Percentiles rank a stretch among this genome's conserved stretches.
Evolutionary conservation across 2,113 vertebrate genomes (phyloP).

Genomic region (Percina caprodes): DNA sequence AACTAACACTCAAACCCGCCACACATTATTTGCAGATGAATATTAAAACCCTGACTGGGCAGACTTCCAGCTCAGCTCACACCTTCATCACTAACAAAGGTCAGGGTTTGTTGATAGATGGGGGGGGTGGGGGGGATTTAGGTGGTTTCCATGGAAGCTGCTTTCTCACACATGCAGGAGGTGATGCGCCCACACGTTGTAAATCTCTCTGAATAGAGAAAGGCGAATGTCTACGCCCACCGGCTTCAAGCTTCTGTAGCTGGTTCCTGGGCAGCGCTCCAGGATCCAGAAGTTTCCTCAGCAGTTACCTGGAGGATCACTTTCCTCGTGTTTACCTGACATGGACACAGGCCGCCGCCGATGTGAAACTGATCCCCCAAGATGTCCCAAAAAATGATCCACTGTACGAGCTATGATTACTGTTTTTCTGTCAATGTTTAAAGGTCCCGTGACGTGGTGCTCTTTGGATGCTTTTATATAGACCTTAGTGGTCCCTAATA

Average conservation of each 20-base stretch:
- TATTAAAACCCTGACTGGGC: slow-evolving; percentile 2
- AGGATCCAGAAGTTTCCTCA: slow-evolving; percentile 17
- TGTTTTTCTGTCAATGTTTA: neutral
- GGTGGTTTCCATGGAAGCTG: slow-evolving; percentile 65
- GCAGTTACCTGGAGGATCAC: neutral
- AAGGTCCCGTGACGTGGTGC: too few relatives aligned
- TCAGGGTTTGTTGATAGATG: neutral
- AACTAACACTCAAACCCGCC: neutral
- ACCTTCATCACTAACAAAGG: slow-evolving; percentile 29
- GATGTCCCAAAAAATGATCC: neutral
- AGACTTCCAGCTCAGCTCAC: slow-evolving; percentile 23
- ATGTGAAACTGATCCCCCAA: neutral
- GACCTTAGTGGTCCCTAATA: too few relatives aligned
- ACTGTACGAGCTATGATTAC: neutral
- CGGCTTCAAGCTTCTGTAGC: slow-evolving; percentile 29
- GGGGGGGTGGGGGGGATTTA: slow-evolving; percentile 1
- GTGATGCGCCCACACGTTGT: slow-evolving; percentile 51
- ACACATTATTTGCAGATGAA: slow-evolving; percentile 16
- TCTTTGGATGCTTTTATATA: too few relatives aligned
- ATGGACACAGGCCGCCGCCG: neutral
- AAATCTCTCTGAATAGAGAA: slow-evolving; percentile 1
- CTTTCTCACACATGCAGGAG: slow-evolving; percentile 41
- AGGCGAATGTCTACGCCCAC: slow-evolving; percentile 54
- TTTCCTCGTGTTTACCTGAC: neutral
- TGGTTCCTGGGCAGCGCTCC: slow-evolving; percentile 41